phyloP scores from a whole-genome alignment of 23 tunicate genomes.

The Diplosoma virens region DNA sequence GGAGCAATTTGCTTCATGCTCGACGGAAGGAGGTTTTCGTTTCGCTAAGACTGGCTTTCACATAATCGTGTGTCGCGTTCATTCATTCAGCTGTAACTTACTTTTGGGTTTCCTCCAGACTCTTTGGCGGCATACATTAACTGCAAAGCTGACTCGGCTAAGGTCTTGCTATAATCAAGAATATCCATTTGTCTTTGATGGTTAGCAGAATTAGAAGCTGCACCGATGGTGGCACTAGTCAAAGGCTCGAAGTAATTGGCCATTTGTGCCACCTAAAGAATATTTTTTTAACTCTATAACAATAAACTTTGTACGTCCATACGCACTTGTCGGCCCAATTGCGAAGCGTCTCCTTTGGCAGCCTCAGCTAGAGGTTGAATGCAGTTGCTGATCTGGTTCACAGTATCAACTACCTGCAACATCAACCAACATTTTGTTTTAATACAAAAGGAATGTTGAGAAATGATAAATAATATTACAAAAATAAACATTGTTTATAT shows the following conservation, averaged over 20 bases:
- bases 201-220: constrained; percentile 73
- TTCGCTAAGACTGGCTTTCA: too few relatives aligned
- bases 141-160: constrained; percentile 92
- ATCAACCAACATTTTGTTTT: too few relatives aligned
- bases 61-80: too few relatives aligned
- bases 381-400: constrained; percentile 80
- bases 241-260: constrained; percentile 87
- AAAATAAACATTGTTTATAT: too few relatives aligned
- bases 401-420: constrained; percentile 89
- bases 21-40: too few relatives aligned
- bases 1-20: too few relatives aligned
- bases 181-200: constrained; percentile 98
- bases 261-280: constrained; percentile 96
- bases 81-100: constrained; percentile 26
- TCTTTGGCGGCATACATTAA: constrained; percentile 94
- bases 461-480: neutral
- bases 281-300: neutral
- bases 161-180: constrained; percentile 92
- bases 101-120: constrained; percentile 99
- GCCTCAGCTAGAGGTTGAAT: constrained; percentile 84
- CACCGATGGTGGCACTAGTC: constrained; percentile 85
- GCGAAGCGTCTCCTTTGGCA: constrained; percentile 92
- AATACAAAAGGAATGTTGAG: too few relatives aligned
- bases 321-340: constrained; percentile 80
- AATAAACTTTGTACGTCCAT: neutral